These are phyloP conservation scores for Chitala chitala DNA, from an alignment of 2,113 vertebrate genomes.

Conservation along the genomic window DNA sequence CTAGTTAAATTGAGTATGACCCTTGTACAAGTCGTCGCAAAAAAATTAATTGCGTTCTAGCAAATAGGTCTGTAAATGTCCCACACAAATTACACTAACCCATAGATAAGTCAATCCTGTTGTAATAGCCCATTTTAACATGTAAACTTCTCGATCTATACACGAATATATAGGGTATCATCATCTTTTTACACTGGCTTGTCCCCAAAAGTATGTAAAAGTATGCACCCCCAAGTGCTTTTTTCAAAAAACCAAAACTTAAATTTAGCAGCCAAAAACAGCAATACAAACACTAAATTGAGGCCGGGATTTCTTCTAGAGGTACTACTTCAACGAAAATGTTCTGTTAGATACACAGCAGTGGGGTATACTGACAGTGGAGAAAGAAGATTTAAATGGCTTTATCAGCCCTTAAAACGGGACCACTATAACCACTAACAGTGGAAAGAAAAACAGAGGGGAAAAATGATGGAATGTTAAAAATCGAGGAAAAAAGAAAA, in stretches of 20 bases:
- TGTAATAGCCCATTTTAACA: no score
- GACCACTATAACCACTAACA: background rate
- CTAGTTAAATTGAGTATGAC: no score
- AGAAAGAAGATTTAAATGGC: background rate
- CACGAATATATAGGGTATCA: no score
- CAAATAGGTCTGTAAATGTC: no score
- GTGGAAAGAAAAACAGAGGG: background rate
- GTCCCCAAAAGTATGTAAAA: background rate
- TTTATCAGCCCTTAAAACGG: background rate
- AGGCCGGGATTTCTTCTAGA: background rate
- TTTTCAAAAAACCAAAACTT: no score
- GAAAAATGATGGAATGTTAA: constrained; percentile 1
- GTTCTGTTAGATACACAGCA: background rate
- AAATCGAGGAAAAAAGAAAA: background rate
- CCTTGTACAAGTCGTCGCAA: no score
- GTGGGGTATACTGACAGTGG: background rate
- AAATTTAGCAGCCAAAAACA: background rate
- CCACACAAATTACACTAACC: no score
- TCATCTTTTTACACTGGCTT: background rate
- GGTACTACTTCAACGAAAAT: background rate
- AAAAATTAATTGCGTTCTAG: no score
- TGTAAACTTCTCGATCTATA: no score
- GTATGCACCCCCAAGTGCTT: no score
- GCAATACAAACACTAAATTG: background rate
- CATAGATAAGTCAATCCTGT: no score